Evolutionary conservation across 2,888 invertebrate species (phyloP).

Genomic region (Drosophila emarginata): DNA sequence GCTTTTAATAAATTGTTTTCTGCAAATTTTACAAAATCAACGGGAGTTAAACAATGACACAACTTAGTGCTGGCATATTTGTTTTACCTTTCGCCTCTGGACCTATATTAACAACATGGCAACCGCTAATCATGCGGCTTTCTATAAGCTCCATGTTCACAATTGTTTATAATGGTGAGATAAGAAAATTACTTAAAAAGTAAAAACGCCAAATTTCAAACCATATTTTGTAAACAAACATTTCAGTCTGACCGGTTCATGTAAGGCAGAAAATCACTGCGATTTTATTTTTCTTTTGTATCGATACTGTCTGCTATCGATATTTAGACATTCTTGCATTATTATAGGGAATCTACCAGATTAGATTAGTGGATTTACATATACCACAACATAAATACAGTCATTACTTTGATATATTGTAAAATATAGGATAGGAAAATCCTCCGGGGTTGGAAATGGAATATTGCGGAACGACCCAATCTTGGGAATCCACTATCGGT

Average conservation of each 20-base stretch:
- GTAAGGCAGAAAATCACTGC: not conserved
- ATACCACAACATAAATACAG: too few species aligned
- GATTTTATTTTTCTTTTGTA: not conserved
- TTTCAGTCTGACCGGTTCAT: not conserved
- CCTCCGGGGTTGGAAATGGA: too few species aligned
- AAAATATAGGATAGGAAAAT: too few species aligned
- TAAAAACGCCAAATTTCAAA: not conserved
- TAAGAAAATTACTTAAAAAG: conserved; percentile 19
- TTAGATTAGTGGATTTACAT: too few species aligned
- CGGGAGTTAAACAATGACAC: not conserved
- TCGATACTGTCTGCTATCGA: not conserved
- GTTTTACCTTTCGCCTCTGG: conserved; percentile 73
- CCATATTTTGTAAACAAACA: not conserved
- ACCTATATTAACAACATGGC: conserved; percentile 51
- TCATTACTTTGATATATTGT: too few species aligned
- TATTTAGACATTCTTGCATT: too few species aligned
- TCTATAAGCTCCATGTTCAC: conserved; percentile 19
- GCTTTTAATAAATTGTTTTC: conserved; percentile 72
- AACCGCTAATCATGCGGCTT: conserved; percentile 7
- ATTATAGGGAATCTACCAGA: too few species aligned
- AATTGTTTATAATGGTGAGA: conserved; percentile 16
- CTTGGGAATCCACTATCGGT: conserved; percentile 3
- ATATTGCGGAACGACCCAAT: too few species aligned
- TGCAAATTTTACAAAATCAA: not conserved
- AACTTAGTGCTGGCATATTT: not conserved